Percentiles rank a stretch among this genome's conserved stretches.
These are phyloP conservation scores for Mesodorylaimus sp. DNA, from an alignment of 2,888 invertebrate genomes.

Conservation along the genomic window DNA sequence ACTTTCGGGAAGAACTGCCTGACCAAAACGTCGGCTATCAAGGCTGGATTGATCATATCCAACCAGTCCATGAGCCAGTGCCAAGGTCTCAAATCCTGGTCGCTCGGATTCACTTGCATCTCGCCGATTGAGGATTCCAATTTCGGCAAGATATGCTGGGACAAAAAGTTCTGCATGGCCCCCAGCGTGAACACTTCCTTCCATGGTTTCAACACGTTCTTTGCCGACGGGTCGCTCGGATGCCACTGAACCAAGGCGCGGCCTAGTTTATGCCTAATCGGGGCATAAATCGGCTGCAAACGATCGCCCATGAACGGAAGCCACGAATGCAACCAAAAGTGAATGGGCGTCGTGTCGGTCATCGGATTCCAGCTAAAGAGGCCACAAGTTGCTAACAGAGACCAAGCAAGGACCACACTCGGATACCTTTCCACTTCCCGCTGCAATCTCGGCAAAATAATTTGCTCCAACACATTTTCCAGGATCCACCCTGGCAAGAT, in stretches of 20 bases:
- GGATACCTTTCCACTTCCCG: constrained; percentile 52
- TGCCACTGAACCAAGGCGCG: constrained; percentile 70
- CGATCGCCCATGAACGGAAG: constrained; percentile 53
- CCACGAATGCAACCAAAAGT: constrained; percentile 95
- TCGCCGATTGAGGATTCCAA: constrained; percentile 45
- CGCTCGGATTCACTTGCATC: constrained; percentile 13
- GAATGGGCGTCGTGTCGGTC: constrained; percentile 79
- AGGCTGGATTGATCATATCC: constrained; percentile 56
- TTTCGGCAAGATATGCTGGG: constrained; percentile 73
- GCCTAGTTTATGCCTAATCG: constrained; percentile 73
- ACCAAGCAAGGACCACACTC: no score
- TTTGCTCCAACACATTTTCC: constrained; percentile 58
- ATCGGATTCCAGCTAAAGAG: constrained; percentile 64
- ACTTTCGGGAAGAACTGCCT: constrained; percentile 72
- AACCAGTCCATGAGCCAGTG: constrained; percentile 79
- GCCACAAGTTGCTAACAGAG: no score
- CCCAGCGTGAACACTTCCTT: constrained; percentile 51
- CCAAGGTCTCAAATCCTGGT: constrained; percentile 16
- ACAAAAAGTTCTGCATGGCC: constrained; percentile 57
- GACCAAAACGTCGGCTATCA: constrained; percentile 60
- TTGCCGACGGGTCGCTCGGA: constrained; percentile 50
- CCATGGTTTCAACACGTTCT: constrained; percentile 81
- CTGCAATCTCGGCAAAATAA: constrained; percentile 48
- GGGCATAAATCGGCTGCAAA: constrained; percentile 52
- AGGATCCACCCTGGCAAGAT: constrained; percentile 64